Conservation (phyloP, 2,797 vertebrate genomes). For the Coregonus ussuriensis region DNA sequence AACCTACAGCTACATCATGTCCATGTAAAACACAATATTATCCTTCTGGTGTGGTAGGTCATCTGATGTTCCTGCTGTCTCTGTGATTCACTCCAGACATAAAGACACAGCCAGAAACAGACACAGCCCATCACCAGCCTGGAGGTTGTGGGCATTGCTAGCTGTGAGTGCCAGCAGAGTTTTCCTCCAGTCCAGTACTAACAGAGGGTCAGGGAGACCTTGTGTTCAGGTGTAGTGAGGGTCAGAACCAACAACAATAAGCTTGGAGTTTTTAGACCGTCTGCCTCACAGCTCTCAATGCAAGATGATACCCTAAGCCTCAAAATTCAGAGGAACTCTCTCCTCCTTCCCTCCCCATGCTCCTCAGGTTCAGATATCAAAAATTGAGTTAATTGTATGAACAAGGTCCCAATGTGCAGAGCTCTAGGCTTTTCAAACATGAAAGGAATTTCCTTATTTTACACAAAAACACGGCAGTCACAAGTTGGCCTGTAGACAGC, state of each 20-base stretch:
- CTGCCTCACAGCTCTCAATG: slow-evolving; percentile 9
- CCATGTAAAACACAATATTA: neutral
- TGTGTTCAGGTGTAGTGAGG: neutral
- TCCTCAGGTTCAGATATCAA: slow-evolving; percentile 29
- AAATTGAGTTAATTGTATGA: slow-evolving; percentile 32
- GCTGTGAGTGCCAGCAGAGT: neutral
- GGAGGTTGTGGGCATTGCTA: neutral
- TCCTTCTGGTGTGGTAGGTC: slow-evolving; percentile 3
- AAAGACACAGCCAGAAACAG: neutral
- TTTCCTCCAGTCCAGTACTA: neutral
- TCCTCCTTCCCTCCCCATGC: neutral
- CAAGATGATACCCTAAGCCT: slow-evolving; percentile 1
- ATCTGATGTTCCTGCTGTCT: neutral
- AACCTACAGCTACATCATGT: neutral
- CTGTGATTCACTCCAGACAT: neutral
- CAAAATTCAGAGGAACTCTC: neutral
- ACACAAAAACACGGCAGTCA: slow-evolving; percentile 16
- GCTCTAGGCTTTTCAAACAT: slow-evolving; percentile 52
- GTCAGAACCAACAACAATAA: neutral
- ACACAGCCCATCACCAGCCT: neutral
- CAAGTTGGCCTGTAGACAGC: slow-evolving; percentile 23
- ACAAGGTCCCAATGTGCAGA: slow-evolving; percentile 44
- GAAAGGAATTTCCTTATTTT: slow-evolving; percentile 54
- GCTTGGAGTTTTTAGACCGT: neutral
- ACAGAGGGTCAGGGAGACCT: neutral